Evolutionary conservation across 1,140 invertebrate genomes (phyloP), one percentile per base, ranked within the genome.

Genomic region (Cryptotermes secundus): DNA sequence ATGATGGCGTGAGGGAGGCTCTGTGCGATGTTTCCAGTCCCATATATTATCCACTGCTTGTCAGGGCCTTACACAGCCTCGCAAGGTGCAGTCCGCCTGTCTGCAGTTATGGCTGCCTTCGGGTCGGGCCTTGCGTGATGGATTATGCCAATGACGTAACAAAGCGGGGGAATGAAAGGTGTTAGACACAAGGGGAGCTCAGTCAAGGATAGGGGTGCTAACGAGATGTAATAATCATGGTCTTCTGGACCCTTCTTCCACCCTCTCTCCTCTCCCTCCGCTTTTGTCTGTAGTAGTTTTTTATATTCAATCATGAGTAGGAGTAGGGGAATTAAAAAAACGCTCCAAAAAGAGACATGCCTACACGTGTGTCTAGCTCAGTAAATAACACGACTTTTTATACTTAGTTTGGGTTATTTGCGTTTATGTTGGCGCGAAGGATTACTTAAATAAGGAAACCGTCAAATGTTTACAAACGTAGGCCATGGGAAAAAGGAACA

Each of bases 361-460:
- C 0, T 72, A n/a, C 59, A 72, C 59, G n/a, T 72, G 59, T 31
- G 59, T 31, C 10, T 31, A n/a, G 53, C 24, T 59, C 26, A 59
- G 53, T 59, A 59, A 59, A 59, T 59, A 59, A 59, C 53, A 24
- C 19, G 19, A 59, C 53, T 59, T 59, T 59, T 59, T 59, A n/a
- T 59, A 59, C 26, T 6, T n/a, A n/a, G 4, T 72, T 72, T 31
- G 16, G 59, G 59, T 72, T 72, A 72, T 72, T 72, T 72, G 59
- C 59, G 59, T 72, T 72, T 72, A 31, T 31, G 59, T 72, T 72
- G 59, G 59, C 59, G 31, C 59, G 9, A 72, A 72, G 59, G 59
- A 72, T 49, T 49, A 49, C 45, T 49, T 49, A 49, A 49, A 49
- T 49, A 49, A 72, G 59, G 59, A 72, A 72, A 72, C 59, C 59